Evolutionary conservation across 2,113 vertebrate genomes (phyloP).

Genomic region (Herpetotheres cachinnans): DNA sequence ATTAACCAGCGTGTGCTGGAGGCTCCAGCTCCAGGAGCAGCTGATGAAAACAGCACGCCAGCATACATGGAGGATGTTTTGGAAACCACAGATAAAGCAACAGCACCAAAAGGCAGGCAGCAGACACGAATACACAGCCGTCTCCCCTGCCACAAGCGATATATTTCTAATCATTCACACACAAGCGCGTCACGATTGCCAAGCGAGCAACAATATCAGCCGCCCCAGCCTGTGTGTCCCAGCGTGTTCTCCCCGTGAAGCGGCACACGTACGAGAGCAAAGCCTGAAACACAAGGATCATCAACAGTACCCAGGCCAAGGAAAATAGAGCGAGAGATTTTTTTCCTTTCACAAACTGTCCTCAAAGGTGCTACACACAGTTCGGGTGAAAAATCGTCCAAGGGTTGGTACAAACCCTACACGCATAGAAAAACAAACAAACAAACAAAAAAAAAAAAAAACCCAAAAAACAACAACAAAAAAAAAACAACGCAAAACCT

Average conservation of each 20-base stretch:
- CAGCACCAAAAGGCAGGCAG: not conserved
- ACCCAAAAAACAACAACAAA: not conserved
- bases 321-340: not conserved
- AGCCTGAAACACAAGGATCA: not conserved
- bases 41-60: not conserved
- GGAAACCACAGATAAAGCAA: not conserved
- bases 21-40: not conserved
- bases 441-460: not conserved
- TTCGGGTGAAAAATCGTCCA: not conserved
- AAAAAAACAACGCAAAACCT: not conserved
- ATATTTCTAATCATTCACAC: not conserved
- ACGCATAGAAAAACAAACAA: too few species aligned
- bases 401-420: not conserved
- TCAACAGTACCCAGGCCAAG: not conserved
- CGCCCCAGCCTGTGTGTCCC: not conserved
- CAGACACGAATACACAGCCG: not conserved
- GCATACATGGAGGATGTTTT: not conserved
- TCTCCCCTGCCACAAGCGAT: not conserved
- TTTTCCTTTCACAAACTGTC: not conserved
- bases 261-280: not conserved
- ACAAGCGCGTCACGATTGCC: not conserved
- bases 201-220: not conserved
- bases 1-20: not conserved
- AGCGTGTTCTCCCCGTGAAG: not conserved
- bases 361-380: not conserved